A percentile compares a stretch with the other conserved stretches of the same genome.
Evolutionary conservation across 2,888 invertebrate species (phyloP).

Genomic region (Erebia palarica): DNA sequence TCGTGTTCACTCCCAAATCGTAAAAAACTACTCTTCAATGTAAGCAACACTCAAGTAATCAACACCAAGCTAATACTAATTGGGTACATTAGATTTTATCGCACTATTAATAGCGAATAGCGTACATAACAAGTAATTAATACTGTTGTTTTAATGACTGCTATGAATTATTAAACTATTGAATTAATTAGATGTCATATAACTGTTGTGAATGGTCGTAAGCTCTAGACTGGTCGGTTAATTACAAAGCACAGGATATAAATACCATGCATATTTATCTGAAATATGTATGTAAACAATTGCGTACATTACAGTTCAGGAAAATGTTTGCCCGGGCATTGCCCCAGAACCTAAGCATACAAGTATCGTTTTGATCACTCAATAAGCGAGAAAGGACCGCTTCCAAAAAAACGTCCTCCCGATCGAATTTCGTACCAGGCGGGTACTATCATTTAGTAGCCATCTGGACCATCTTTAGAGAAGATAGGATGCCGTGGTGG

Average conservation of each 20-base stretch:
- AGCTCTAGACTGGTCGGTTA: not conserved
- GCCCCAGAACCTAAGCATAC: not conserved
- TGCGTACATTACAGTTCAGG: not conserved
- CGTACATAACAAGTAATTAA: constrained; percentile 5
- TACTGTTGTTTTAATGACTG: constrained; percentile 1
- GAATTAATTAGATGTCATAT: not conserved
- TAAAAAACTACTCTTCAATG: not conserved
- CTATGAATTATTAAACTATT: not conserved
- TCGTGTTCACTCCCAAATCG: not conserved
- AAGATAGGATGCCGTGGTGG: no score
- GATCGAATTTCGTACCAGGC: no score
- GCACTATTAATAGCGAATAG: constrained; percentile 11
- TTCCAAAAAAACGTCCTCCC: no score
- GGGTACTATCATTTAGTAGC: no score
- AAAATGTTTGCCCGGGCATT: not conserved
- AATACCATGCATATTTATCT: constrained; percentile 10
- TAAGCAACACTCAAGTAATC: constrained; percentile 1
- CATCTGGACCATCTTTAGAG: no score
- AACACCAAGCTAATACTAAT: constrained; percentile 4
- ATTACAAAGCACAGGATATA: not conserved
- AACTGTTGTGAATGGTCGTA: not conserved
- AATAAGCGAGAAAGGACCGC: not conserved
- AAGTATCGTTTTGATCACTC: not conserved
- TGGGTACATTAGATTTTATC: constrained; percentile 13
- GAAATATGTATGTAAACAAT: constrained; percentile 1